These are phyloP conservation scores for Drosophila subpulchrella DNA, from an alignment of 1,140 invertebrate genomes.

Conservation along the genomic window DNA sequence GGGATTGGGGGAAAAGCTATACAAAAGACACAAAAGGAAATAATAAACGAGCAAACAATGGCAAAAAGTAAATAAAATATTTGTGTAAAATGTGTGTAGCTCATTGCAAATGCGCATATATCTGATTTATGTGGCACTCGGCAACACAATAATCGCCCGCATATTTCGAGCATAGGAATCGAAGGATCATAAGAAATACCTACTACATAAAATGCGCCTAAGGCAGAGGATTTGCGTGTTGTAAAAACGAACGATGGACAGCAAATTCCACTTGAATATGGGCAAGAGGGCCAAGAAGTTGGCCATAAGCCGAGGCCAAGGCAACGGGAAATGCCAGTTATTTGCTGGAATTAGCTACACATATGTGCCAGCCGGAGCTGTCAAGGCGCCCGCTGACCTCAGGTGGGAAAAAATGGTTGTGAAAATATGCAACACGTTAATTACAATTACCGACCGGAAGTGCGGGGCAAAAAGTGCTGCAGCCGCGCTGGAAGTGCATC, in stretches of 20 bases:
- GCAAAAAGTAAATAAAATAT: slow-evolving; percentile 46
- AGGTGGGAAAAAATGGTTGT: background rate
- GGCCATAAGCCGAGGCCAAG: background rate
- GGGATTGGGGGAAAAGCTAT: background rate
- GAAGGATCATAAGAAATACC: slow-evolving; percentile 30
- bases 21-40: slow-evolving; percentile 2
- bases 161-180: slow-evolving; percentile 47
- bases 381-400: slow-evolving; percentile 7
- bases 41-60: slow-evolving; percentile 28
- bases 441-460: slow-evolving; percentile 79
- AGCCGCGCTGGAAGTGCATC: slow-evolving; percentile 63
- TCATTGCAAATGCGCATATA: slow-evolving; percentile 63
- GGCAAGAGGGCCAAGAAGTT: background rate
- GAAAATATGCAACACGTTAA: slow-evolving; percentile 78
- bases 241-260: slow-evolving; percentile 4
- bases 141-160: slow-evolving; percentile 54
- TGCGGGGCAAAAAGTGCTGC: slow-evolving; percentile 54
- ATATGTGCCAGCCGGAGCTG: slow-evolving; percentile 11
- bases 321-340: slow-evolving; percentile 15
- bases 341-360: slow-evolving; percentile 35
- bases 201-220: slow-evolving; percentile 40
- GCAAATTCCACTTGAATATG: slow-evolving; percentile 35
- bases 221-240: background rate
- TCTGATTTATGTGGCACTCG: slow-evolving; percentile 60
- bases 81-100: slow-evolving; percentile 46